A percentile compares a stretch with the other conserved stretches of the same genome.
Conservation (phyloP, 2,888 invertebrate genomes). For the Drosophila borborema region DNA sequence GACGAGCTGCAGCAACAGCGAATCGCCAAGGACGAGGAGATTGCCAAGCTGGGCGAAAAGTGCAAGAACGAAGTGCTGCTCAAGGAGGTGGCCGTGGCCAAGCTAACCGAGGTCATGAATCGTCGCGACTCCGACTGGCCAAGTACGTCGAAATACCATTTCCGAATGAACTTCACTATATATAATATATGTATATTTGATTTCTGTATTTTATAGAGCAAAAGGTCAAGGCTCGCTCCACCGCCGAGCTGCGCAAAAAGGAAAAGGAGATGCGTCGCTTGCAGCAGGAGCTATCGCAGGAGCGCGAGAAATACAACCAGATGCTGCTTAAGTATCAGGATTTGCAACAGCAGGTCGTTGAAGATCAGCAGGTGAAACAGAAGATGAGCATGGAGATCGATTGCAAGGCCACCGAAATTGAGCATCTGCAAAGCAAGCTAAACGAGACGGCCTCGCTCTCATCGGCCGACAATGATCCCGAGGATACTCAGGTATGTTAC, state of each 20-base stretch:
- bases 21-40: slow-evolving; percentile 90
- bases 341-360: slow-evolving; percentile 92
- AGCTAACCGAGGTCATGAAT: slow-evolving; percentile 98
- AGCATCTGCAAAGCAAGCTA: slow-evolving; percentile 94
- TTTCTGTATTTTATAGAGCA: slow-evolving; percentile 85
- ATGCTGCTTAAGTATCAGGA: slow-evolving; percentile 94
- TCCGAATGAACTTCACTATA: no score
- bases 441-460: slow-evolving; percentile 96
- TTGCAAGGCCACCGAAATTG: slow-evolving; percentile 98
- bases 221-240: slow-evolving; percentile 92
- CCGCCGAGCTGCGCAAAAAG: slow-evolving; percentile 92
- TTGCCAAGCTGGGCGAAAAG: slow-evolving; percentile 92
- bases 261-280: slow-evolving; percentile 97
- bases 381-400: slow-evolving; percentile 98
- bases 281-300: slow-evolving; percentile 96
- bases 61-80: slow-evolving; percentile 94
- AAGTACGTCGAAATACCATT: slow-evolving; percentile 81
- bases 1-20: slow-evolving; percentile 90
- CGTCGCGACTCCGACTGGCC: slow-evolving; percentile 89
- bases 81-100: slow-evolving; percentile 98
- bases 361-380: slow-evolving; percentile 89
- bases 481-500: slow-evolving; percentile 86
- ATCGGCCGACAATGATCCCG: slow-evolving; percentile 94
- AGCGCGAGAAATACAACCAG: slow-evolving; percentile 97
- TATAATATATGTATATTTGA: no score